Base-by-base conservation (phyloP, 2,888 invertebrate genomes). In the Drosophila rubida region DNA sequence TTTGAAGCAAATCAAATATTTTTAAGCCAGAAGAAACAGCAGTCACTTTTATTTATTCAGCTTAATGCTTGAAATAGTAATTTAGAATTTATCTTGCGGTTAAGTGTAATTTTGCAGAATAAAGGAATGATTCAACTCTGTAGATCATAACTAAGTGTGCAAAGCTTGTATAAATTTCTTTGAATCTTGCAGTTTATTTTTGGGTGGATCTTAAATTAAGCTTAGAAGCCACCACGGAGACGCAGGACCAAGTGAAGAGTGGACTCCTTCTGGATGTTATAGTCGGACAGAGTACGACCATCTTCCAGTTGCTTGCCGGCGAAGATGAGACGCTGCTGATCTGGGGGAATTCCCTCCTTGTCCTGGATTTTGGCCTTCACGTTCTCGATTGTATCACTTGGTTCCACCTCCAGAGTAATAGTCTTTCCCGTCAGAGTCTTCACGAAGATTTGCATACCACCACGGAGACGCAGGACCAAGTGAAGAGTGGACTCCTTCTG, bases 181-280 rank as follows among this genome's bases (percentile, higher is more conserved):
- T 7, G 8, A 35, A 13, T 55, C 44, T 45, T 59, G 59, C 13
- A 30, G 5, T 39, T 49, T 63, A 54, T 51, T 69, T 35, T 44
- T 16, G 9, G 8, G 44, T 39, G 35, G 13, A 50, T 42, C 27
- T 55, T 45, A 49, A 23, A 77, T 78, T 70, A 89, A 82, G 50
- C 81, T 77, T 62, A 69, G 82, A 71, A 96, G 32, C 97, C 93
- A 0, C 97, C 97, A 0, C 96, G 68, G 11, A 54, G 44, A 23
- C 54, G 54, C 7, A 54, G 44, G 14, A 51, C 51, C 41, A 51
- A 51, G 25, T 51, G 51, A 25, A 51, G 49, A n/a, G 49, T 49
- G 1, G 60, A 61, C 16, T 61, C 60, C 46, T 61, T 61, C 9
- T 61, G 60, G 6, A 62, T 62, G 37, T 62, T 62, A 25, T 62